Evolutionary conservation across 2,797 vertebrate genomes (phyloP).

Genomic region (Halcyon leucocephala): DNA sequence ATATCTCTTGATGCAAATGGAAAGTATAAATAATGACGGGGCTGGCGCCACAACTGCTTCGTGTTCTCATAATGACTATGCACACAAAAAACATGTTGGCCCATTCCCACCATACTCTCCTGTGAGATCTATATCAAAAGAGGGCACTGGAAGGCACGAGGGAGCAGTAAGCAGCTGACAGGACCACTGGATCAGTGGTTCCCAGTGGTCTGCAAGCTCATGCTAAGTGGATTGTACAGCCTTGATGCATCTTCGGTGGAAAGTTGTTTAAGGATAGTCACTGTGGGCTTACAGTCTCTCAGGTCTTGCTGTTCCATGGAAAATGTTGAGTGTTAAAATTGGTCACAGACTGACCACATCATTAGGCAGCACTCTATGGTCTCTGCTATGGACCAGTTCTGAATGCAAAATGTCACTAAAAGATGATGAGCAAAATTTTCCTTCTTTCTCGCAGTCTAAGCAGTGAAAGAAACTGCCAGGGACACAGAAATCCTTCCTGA

Average conservation of each 20-base stretch:
- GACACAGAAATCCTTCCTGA: not conserved
- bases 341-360: not conserved
- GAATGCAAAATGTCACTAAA: not conserved
- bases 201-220: not conserved
- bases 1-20: conserved; percentile 10
- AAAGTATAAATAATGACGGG: not conserved
- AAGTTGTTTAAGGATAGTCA: not conserved
- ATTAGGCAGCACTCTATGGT: not conserved
- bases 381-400: not conserved
- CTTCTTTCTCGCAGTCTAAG: not conserved
- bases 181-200: not conserved
- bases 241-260: not conserved
- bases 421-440: not conserved
- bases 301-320: not conserved
- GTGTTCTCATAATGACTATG: not conserved
- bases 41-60: not conserved
- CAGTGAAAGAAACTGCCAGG: not conserved
- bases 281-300: not conserved
- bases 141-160: not conserved
- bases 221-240: not conserved
- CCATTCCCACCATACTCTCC: not conserved
- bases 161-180: not conserved
- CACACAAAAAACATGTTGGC: not conserved
- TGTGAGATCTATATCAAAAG: not conserved
- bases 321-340: not conserved